phyloP scores from a whole-genome alignment of 2,888 invertebrate genomes.

The Dryadula phaetusa region DNA sequence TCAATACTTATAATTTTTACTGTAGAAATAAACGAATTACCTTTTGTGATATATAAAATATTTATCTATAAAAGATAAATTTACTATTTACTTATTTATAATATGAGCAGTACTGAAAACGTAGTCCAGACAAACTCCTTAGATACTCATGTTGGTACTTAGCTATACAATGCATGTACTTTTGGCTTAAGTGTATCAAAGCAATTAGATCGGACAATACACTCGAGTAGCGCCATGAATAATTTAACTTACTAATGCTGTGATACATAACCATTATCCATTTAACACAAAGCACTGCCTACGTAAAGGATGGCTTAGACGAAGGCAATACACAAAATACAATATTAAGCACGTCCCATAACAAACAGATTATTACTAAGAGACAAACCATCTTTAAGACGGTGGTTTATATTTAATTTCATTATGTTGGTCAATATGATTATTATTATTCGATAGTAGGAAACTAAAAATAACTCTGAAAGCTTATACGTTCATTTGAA shows the following conservation, averaged over 20 bases:
- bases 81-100: too few species aligned
- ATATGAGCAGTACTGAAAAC: neutral
- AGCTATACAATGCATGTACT: constrained; percentile 22
- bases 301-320: constrained; percentile 40
- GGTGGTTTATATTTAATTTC: neutral
- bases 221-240: constrained; percentile 42
- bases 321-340: constrained; percentile 37
- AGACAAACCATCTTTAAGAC: constrained; percentile 2
- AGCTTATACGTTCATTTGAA: neutral
- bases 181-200: constrained; percentile 33
- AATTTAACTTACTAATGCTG: constrained; percentile 45
- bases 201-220: constrained; percentile 42
- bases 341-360: constrained; percentile 27
- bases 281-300: constrained; percentile 42
- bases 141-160: neutral
- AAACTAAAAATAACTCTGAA: too few species aligned
- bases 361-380: constrained; percentile 23
- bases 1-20: too few species aligned
- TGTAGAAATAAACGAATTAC: too few species aligned
- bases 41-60: too few species aligned
- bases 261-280: constrained; percentile 45
- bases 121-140: neutral
- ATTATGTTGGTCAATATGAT: neutral
- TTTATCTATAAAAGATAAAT: too few species aligned
- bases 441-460: neutral